Evolutionary conservation across 1,140 invertebrate species (phyloP), one percentile per base, ranked within the genome.

Genomic region (Achatina immaculata): DNA sequence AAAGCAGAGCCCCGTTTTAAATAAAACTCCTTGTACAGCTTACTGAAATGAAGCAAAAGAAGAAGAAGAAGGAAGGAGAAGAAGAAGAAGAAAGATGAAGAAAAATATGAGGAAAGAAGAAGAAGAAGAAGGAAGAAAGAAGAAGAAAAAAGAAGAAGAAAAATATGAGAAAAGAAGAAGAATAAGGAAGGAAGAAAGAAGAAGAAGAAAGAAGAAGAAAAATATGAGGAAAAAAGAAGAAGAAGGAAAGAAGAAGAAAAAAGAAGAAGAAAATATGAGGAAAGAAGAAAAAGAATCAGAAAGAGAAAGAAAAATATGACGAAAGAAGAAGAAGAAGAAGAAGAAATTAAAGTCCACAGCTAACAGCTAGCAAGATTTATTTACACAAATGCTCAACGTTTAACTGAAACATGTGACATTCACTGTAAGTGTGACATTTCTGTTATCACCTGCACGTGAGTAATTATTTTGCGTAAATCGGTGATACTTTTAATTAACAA

Each of bases 271-370:
- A 40, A 68, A 45, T 14, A 69, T 19, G 34, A 78, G 38, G 42
- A 45, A 45, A 36, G 68, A 42, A 31, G 36, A 45, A 45, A 68
- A 36, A 68, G 42, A 45, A 31, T 42, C 16, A 68, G 28, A 68
- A 40, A 78, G 31, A n/a, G 45, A 78, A 21, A 66, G 45, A 36
- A 69, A 66, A 36, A 78, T 38, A 42, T 43, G 45, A 36, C 36
- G 28, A 40, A 24, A 78, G 36, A 48, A 43, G 65, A 40, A 66
- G 40, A 40, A 78, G 58, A 66, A 78, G 58, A 66, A 77, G 74
- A 77, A 77, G 51, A 77, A 58, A 48, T 51, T 51, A 48, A 77
- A 58, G 74, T 51, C 28, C 48, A 11, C 55, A 36, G 48, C 2
- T 76, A 34, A 66, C n/a, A n/a, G n/a, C n/a, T n/a, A n/a, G n/a